Base-by-base conservation (phyloP, 2,113 vertebrate genomes). In the Polyodon spathula region DNA sequence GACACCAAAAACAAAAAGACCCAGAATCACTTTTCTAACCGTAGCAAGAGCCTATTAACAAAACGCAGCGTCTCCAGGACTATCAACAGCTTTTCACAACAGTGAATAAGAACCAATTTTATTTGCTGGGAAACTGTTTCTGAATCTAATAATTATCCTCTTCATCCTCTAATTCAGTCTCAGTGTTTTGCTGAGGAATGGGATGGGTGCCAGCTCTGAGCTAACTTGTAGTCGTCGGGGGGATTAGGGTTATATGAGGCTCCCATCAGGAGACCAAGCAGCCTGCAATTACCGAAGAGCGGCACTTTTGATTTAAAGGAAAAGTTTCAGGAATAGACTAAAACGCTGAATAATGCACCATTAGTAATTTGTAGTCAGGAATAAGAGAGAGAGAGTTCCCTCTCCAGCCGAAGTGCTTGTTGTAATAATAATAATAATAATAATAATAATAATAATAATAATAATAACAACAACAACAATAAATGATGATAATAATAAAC, bases 91-190 rank as follows among this genome's bases (percentile, higher is more conserved):
- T 88, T 90, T 89, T 91, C 84, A 89, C 82, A 81, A 86, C 77
- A 76, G 78, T 90, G 89, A 93, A 91, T 89, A 91, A 90, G 90
- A 88, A 62, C 88, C 88, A 85, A 90, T 90, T 91, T 89, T 89
- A 14, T 91, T 90, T 92, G 87, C 88, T 90, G 89, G 87, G 90
- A 93, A 93, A 93, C 92, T 92, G 90, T 93, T 92, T 90, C 90
- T 87, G 89, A 93, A 91, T 93, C 90, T 93, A 92, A 93, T 93
- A 92, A 93, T 93, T 93, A 93, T 93, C 90, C 90, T 93, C 92
- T 93, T 93, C 92, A 93, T 92, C 89, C 88, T 92, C 88, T 91
- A 91, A 93, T 92, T 93, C 90, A 89, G 89, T 85, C 90, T 88
- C 79, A 84, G 90, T 92, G 88, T 91, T 90, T 89, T 86, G 86